Evolutionary conservation across 2,113 vertebrate species (phyloP).

Genomic region (Oncorhynchus keta): DNA sequence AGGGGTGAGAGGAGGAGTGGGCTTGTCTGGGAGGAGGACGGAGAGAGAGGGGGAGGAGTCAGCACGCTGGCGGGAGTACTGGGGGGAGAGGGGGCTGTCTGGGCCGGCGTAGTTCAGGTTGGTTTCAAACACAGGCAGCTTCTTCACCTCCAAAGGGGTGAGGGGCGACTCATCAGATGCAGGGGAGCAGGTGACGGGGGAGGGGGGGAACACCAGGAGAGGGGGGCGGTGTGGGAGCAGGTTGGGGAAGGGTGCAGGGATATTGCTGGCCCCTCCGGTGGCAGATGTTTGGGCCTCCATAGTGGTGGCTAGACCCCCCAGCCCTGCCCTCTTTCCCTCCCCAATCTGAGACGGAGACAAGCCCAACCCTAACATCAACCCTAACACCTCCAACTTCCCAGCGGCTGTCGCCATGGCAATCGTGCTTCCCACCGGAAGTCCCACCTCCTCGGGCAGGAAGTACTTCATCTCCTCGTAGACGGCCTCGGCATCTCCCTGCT

Average conservation of each 20-base stretch:
- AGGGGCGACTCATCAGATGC: conserved; percentile 95
- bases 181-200: conserved; percentile 90
- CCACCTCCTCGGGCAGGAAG: conserved; percentile 78
- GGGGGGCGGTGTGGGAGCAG: conserved; percentile 91
- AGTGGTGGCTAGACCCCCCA: conserved; percentile 16
- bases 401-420: conserved; percentile 3
- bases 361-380: conserved; percentile 43
- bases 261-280: conserved; percentile 64
- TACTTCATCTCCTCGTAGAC: conserved; percentile 98
- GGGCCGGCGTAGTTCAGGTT: conserved; percentile 86
- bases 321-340: conserved; percentile 46
- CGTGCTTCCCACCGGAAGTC: not conserved
- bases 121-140: conserved; percentile 91
- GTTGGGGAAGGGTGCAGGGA: conserved; percentile 94
- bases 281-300: conserved; percentile 34
- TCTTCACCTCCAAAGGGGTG: conserved; percentile 93
- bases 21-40: conserved; percentile 78
- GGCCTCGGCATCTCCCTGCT: conserved; percentile 78
- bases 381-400: conserved; percentile 55
- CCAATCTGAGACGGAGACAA: conserved; percentile 42
- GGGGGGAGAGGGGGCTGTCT: conserved; percentile 86
- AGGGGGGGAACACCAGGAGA: conserved; percentile 91
- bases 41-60: conserved; percentile 82
- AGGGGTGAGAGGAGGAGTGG: conserved; percentile 85
- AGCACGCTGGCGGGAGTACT: conserved; percentile 81